These are phyloP conservation scores for Platycheirus albimanus DNA, from an alignment of 2,888 invertebrate genomes.

Conservation along the genomic window DNA sequence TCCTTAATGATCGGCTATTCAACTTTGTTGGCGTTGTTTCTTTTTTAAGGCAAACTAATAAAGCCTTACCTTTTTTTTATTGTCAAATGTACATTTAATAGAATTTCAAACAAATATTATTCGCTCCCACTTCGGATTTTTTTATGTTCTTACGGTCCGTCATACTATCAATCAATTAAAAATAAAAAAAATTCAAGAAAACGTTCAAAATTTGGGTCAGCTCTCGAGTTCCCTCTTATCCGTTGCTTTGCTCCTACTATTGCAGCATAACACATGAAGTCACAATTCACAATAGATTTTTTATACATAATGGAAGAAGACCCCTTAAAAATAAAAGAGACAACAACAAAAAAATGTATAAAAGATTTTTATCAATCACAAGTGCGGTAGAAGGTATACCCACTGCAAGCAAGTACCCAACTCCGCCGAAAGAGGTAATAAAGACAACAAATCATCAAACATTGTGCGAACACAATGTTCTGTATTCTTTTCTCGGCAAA, in stretches of 20 bases:
- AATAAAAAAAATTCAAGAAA: too few species aligned
- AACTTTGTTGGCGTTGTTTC: neutral
- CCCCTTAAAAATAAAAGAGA: too few species aligned
- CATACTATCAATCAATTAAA: conserved; percentile 37
- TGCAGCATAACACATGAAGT: conserved; percentile 26
- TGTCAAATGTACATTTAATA: conserved; percentile 13
- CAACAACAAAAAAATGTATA: conserved; percentile 12
- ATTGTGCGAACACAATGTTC: too few species aligned
- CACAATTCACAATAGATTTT: conserved; percentile 51
- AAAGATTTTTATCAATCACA: conserved; percentile 58
- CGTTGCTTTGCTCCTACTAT: conserved; percentile 23
- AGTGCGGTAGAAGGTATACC: conserved; percentile 9
- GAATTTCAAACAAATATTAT: conserved; percentile 9
- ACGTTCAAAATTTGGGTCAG: conserved; percentile 57
- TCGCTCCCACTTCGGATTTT: neutral
- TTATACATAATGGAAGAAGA: conserved; percentile 25
- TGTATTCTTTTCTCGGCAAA: conserved; percentile 16
- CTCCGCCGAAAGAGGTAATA: conserved; percentile 31
- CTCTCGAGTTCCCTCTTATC: conserved; percentile 28
- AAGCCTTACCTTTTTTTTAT: conserved; percentile 22
- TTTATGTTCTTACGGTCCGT: neutral
- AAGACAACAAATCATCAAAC: conserved; percentile 59
- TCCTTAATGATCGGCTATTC: conserved; percentile 8
- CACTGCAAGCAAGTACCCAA: conserved; percentile 16
- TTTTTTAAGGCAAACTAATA: conserved; percentile 9